Percentiles rank a stretch among this genome's conserved stretches.
Conservation (phyloP, 2,113 vertebrate species). For the Aix galericulata region DNA sequence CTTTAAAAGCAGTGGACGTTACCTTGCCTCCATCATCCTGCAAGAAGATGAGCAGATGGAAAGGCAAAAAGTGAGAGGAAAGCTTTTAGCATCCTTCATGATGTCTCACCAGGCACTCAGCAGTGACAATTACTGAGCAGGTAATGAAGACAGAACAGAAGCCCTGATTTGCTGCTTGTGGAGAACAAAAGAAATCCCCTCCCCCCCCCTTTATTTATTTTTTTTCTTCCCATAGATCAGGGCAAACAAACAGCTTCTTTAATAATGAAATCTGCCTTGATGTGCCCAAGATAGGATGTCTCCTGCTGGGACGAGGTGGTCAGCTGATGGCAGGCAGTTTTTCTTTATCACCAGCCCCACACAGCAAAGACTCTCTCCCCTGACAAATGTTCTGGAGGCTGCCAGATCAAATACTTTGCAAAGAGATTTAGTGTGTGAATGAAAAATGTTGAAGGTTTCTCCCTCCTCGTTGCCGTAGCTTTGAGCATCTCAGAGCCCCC, state of each 20-base stretch:
- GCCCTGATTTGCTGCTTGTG: neutral
- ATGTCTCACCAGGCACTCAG: neutral
- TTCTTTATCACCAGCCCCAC: neutral
- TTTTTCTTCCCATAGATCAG: neutral
- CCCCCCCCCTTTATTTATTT: no score
- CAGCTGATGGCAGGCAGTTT: neutral
- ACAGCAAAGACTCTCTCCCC: neutral
- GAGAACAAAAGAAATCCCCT: conserved; percentile 6
- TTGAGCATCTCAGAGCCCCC: neutral
- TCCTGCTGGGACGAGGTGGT: neutral
- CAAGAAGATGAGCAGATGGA: neutral
- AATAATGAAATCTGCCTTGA: neutral
- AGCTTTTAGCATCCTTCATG: neutral
- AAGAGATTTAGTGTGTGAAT: neutral
- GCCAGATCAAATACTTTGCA: neutral
- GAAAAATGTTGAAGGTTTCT: neutral
- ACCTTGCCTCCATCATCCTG: neutral
- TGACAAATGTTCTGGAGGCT: neutral
- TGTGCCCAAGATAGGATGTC: neutral
- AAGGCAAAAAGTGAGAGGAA: neutral
- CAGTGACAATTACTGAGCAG: neutral
- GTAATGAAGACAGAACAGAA: conserved; percentile 41
- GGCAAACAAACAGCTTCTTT: conserved; percentile 15
- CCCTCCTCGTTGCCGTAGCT: neutral
- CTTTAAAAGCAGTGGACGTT: neutral